Base-by-base conservation (phyloP, 2,797 vertebrate species). In the Pangasius sanitwongsei region DNA sequence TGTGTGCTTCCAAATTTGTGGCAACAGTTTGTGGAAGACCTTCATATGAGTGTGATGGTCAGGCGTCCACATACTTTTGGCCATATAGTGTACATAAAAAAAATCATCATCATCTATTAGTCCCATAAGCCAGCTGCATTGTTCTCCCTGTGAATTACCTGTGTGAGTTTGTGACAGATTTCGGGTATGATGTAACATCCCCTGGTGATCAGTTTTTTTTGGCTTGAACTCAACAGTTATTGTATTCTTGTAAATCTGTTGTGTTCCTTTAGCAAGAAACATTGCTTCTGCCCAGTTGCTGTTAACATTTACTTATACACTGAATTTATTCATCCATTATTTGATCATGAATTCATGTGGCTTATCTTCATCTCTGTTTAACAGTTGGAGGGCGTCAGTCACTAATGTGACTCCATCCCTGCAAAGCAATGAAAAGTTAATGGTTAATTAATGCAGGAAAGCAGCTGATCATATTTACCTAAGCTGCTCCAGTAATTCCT, bases 351-450 rank as follows among this genome's bases (percentile, higher is more conserved):
- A 55, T n/a, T 78, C 48, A 31, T 18, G 16, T 53, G 75, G 7
- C 75, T 20, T 53, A 78, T 55, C 28, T 78, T 31, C n/a, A 18
- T 34, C n/a, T 80, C 34, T 34, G 53, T 34, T 81, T 34, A 81
- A 81, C 18, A 59, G 8, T 57, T 81, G 78, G 18, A 37, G 31
- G 18, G 31, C 4, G 15, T 55, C 48, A 23, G 18, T 37, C 53
- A 12, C 53, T 23, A 81, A 57, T 37, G 53, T 59, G 31, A 59
- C 86, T 41, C 57, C 28, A 18, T 86, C n/a, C 7, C 1, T 77
- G 55, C 9, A 86, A 78, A 63, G 53, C 37, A 86, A 15, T 12
- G 18, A 20, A 77, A 78, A 63, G 28, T 53, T 67, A 87, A 67
- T 67, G 44, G 20, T 53, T 78, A 50, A 77, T 50, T 44, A 2